Base-by-base conservation (phyloP, 2,113 vertebrate species). In the Callopanchax toddi region DNA sequence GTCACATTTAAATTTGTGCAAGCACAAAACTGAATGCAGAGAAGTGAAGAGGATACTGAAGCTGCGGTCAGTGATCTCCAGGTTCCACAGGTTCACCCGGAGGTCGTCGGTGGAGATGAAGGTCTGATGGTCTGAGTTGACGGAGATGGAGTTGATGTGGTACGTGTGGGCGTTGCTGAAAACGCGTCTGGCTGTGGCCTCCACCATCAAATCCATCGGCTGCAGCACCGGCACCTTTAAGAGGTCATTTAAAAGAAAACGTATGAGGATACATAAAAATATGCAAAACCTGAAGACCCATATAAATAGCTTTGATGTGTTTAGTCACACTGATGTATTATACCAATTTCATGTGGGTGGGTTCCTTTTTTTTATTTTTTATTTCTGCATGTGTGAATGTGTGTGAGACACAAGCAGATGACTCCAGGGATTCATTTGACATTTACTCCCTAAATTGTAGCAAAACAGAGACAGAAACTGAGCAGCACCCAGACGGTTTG, bases 121-220 rank as follows among this genome's bases (percentile, higher is more conserved):
- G 23, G 96, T 98, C 90, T 98, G 96, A 4, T 95, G 95, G 93
- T 98, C 96, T 0, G 95, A 97, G 92, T 98, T 98, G 89, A 98
- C 95, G 0, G 96, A 98, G 91, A 98, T 98, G 89, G 96, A 98
- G 91, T 98, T 98, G 93, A 98, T 98, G 91, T 98, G 96, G 90
- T 98, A 98, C 4, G 96, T 98, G 76, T 98, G 96, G 0, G 96
- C 96, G 0, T 98, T 98, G 90, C 96, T 95, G 63, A 97, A 98
- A 9, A 97, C 93, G 49, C 96, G 90, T 34, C 95, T 88, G 0
- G 96, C 95, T 18, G 94, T 96, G 46, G 96, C 96, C 84, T 98
- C 96, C 61, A 98, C 96, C 96, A 98, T 98, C 86, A 98, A 86
- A 85, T 98, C 96, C 96, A 97, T 98, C 51, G 96, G 96, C 93